Conservation (phyloP, 2,797 vertebrate genomes). For the Melopsittacus undulatus region DNA sequence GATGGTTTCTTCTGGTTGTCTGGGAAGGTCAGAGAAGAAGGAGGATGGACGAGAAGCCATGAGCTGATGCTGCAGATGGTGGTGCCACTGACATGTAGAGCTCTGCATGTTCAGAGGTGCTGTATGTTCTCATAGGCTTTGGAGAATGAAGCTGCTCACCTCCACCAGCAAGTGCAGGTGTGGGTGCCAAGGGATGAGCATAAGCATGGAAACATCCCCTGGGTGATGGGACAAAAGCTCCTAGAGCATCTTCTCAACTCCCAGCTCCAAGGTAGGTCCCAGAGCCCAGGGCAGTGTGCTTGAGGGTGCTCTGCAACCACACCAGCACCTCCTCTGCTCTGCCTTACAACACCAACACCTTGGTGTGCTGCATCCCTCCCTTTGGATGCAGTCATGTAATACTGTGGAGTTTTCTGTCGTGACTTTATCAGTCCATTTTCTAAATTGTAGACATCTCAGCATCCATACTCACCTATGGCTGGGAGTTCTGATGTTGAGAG, state of each 20-base stretch:
- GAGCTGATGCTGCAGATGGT: not conserved
- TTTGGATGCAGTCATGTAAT: rapidly evolving
- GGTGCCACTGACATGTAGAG: rapidly evolving
- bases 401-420: rapidly evolving
- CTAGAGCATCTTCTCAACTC: not conserved
- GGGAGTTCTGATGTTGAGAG: not conserved
- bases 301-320: not conserved
- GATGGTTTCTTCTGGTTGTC: not conserved
- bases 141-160: not conserved
- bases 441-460: not conserved
- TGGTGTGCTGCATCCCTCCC: too few relatives aligned
- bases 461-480: rapidly evolving
- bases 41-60: not conserved
- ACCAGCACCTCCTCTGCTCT: not conserved
- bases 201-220: not conserved
- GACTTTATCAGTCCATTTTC: not conserved
- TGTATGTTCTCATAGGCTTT: rapidly evolving
- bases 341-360: not conserved
- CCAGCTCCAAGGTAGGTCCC: not conserved
- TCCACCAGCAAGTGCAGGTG: rapidly evolving
- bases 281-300: rapidly evolving
- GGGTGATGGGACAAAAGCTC: rapidly evolving
- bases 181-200: rapidly evolving
- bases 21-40: not conserved
- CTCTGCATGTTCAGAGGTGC: not conserved